phyloP scores from a whole-genome alignment of 2,797 vertebrate genomes.

The Acanthurus leucopareius region DNA sequence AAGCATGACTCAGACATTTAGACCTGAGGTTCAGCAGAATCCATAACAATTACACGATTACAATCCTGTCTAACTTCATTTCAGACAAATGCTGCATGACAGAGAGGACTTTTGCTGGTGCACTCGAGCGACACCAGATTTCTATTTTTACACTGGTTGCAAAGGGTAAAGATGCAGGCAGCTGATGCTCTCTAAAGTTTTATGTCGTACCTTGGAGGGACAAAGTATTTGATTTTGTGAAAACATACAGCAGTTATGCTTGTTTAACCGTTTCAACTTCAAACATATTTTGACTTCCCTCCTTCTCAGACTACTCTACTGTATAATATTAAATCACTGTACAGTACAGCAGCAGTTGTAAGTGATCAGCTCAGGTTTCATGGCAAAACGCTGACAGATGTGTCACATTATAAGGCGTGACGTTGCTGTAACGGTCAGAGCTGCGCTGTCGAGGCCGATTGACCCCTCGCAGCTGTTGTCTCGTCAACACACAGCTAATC shows the following conservation, averaged over 20 bases:
- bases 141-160: neutral
- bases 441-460: slow-evolving; percentile 41
- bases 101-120: slow-evolving; percentile 14
- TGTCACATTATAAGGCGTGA: slow-evolving; percentile 74
- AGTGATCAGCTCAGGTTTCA: slow-evolving; percentile 69
- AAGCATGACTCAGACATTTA: slow-evolving; percentile 51
- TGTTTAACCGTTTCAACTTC: neutral
- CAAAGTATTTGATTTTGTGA: neutral
- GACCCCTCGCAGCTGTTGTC: slow-evolving; percentile 78
- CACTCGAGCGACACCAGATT: slow-evolving; percentile 24
- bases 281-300: neutral
- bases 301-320: slow-evolving; percentile 15
- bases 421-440: slow-evolving; percentile 27
- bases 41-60: slow-evolving; percentile 48
- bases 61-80: slow-evolving; percentile 48
- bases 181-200: neutral
- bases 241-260: neutral
- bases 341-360: slow-evolving; percentile 56
- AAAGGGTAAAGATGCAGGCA: neutral
- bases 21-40: slow-evolving; percentile 19
- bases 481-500: slow-evolving; percentile 63
- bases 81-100: slow-evolving; percentile 13
- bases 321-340: slow-evolving; percentile 45
- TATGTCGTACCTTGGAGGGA: neutral
- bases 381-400: slow-evolving; percentile 76